phyloP scores from a whole-genome alignment of 92 coral and sea anemone species.

The Pocillopora grandis region DNA sequence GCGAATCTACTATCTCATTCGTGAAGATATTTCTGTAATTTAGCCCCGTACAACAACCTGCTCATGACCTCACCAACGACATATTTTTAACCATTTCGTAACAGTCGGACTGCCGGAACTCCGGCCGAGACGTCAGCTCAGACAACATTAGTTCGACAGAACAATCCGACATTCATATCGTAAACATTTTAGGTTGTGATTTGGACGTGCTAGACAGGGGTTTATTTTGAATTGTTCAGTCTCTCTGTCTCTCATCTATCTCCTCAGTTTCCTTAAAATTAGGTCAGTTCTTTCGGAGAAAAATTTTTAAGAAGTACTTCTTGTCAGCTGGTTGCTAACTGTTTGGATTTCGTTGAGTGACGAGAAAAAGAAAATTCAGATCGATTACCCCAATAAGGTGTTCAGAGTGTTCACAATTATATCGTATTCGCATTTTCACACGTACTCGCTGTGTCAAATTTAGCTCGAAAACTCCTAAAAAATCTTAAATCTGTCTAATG shows the following conservation, averaged over 20 bases:
- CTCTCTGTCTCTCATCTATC: background rate
- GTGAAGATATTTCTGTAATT: conserved; percentile 14
- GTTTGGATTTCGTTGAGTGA: background rate
- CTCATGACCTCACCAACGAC: background rate
- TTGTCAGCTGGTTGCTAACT: background rate
- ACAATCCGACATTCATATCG: background rate
- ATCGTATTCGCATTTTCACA: too few species aligned
- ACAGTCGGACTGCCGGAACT: background rate
- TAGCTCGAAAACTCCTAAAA: too few species aligned
- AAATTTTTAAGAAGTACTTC: background rate
- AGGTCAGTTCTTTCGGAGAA: background rate
- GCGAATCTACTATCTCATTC: background rate
- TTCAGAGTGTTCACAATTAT: background rate
- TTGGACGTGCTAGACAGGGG: conserved; percentile 1
- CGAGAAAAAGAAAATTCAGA: background rate
- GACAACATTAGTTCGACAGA: background rate
- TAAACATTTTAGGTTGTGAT: background rate
- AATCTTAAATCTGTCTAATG: too few species aligned
- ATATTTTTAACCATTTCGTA: background rate
- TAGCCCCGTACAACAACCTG: background rate
- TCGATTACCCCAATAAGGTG: conserved; percentile 27
- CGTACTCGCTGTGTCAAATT: too few species aligned
- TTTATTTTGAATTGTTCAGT: conserved; percentile 1
- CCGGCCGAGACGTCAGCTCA: background rate
- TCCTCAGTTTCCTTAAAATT: background rate